These are phyloP conservation scores for Drosophila micromelanica DNA, from an alignment of 1,140 invertebrate species.

Conservation along the genomic window DNA sequence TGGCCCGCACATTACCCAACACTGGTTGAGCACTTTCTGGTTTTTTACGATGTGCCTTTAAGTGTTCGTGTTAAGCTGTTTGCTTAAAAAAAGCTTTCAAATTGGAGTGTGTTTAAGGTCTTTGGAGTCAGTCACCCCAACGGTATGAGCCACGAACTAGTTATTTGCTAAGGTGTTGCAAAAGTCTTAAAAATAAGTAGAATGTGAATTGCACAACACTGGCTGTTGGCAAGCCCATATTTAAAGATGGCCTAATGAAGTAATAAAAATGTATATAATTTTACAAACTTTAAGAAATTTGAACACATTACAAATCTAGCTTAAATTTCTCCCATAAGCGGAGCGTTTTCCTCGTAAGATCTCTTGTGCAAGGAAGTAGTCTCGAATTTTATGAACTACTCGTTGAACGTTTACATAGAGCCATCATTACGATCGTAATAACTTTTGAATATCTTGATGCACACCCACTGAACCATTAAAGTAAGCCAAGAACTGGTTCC, in stretches of 20 bases:
- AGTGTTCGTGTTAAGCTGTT: conserved; percentile 17
- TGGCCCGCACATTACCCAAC: conserved; percentile 35
- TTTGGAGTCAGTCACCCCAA: not conserved
- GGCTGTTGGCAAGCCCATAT: not conserved
- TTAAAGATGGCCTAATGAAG: not conserved
- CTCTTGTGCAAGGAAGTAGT: not conserved
- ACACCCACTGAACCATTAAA: conserved; percentile 44
- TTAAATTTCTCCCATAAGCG: no score
- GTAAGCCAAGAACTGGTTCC: conserved; percentile 21
- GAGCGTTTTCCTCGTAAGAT: no score
- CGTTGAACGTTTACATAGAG: not conserved
- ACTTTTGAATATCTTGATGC: conserved; percentile 46
- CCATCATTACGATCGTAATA: conserved; percentile 34
- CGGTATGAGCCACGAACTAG: not conserved
- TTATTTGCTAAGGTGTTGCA: conserved; percentile 2
- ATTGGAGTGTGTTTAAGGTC: not conserved
- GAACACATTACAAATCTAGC: not conserved
- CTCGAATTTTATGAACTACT: conserved; percentile 12
- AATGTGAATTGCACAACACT: no score
- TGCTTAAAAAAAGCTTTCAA: conserved; percentile 12
- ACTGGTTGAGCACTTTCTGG: conserved; percentile 14
- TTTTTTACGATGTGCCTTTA: conserved; percentile 32
- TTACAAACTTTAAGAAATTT: no score
- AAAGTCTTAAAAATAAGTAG: not conserved
- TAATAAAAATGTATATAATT: not conserved